Evolutionary conservation across 2,888 invertebrate species (phyloP), one percentile per base, ranked within the genome.

Genomic region (Euzophera pinguis): DNA sequence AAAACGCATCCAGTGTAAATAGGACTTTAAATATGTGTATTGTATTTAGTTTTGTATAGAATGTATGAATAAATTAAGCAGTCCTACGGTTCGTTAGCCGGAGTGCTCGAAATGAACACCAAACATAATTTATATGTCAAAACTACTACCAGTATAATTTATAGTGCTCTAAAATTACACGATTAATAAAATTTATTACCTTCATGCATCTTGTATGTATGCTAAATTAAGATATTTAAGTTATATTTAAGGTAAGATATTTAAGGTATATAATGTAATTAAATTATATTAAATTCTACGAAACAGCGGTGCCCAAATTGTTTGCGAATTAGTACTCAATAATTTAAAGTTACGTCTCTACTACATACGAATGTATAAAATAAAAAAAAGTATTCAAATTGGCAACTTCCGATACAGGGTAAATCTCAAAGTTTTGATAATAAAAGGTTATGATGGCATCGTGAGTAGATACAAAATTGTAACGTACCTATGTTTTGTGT

Each of bases 11-110:
- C 8, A 7, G 32, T 9, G 32, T 32, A 2, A 32, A 32, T 32
- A 7, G 8, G 32, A 1, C 32, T 22, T 22, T 10, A 32, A 32
- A 32, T 7, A 32, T 8, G 32, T 32, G 41, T 27, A 13, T 38
- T 13, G 17, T 39, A 52, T 53, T 27, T 37, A 47, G 53, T 54
- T 53, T 48, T 32, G 41, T 38, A 13, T 41, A 47, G 54, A 59
- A 59, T 59, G 55, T 56, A 56, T 59, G 56, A 59, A 58, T 56
- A 58, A 53, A 53, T 56, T 56, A 53, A 53, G 42, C 42, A 47
- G 34, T 50, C 43, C 48, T 56, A 43, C 38, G 43, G 53, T 59
- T 59, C 59, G 56, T 59, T 55, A 55, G 55, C 6, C 6, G 14
- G 17, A 22, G 14, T 37, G 13, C n/a, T 17, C 47, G 37, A 37